Base-by-base conservation (phyloP, 2,888 invertebrate genomes). In the Rotaria macrura region DNA sequence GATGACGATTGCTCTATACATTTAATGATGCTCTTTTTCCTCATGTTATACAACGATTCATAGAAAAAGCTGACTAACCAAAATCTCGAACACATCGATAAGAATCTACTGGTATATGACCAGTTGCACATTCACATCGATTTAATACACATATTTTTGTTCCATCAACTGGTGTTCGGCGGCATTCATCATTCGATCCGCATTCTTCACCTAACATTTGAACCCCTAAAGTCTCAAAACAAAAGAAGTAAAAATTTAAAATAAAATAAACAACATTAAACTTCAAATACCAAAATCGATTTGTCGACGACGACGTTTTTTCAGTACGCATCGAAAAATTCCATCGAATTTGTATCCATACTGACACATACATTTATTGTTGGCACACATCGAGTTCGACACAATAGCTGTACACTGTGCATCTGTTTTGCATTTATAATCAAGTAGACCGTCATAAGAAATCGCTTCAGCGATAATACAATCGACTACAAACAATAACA, bases 21-120 rank as follows among this genome's bases (percentile, higher is more conserved):
- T 65, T 49, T 1, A 49, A 49, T 49, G 17, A 17, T 49, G 17
- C 9, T 49, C 12, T 49, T 2, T 49, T 14, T 49, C 17, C 3
- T 14, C 6, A 5, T 17, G 14, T 17, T 17, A 49, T 3, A 0
- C 49, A 17, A 14, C 9, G 17, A 49, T 17, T 17, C 17, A 49
- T 14, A 12, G 17, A 49, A 17, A 25, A 47, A 47, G 14, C 9
- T 12, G 14, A 25, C 74, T 40, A 12, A 79, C 74, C 74, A 43
- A 79, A 79, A 79, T 79, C 79, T 40, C n/a, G 40, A n/a, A 79
- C 43, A 79, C 79, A 79, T 25, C 79, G 79, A 79, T 79, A 79
- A 10, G 79, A 10, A 79, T 79, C 79, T 4, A 79, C 43, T 2
- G 79, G 79, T 43, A 79, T 12, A n/a, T 79, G n/a, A 5, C 79